These are phyloP conservation scores for Neosilurus hyrtlii DNA, from an alignment of 2,797 vertebrate species.

Conservation along the genomic window DNA sequence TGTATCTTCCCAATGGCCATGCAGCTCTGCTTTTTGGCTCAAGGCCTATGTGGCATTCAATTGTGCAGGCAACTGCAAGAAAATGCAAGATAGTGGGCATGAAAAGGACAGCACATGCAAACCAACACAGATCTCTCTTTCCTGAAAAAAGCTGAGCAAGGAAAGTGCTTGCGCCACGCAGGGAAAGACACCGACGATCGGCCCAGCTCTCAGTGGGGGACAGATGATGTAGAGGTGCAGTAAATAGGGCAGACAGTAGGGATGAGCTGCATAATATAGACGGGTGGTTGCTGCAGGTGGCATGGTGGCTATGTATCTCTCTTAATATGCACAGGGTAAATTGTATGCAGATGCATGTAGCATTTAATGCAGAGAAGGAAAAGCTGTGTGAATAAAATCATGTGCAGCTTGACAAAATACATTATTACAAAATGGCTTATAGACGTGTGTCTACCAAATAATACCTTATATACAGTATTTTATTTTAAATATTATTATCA, in stretches of 20 bases:
- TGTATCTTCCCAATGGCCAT: slow-evolving; percentile 29
- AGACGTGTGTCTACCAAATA: not conserved
- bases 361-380: not conserved
- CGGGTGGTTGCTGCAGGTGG: not conserved
- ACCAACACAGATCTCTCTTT: not conserved
- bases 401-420: not conserved
- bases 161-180: not conserved
- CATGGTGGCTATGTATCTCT: not conserved
- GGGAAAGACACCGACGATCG: slow-evolving; percentile 6
- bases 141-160: not conserved
- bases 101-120: slow-evolving; percentile 9
- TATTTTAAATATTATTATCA: not conserved
- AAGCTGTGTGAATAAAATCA: not conserved
- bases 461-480: not conserved
- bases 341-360: not conserved
- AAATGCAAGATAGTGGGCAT: slow-evolving; percentile 9
- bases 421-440: not conserved
- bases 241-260: slow-evolving; percentile 26
- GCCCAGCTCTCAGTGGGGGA: not conserved
- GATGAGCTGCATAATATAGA: not conserved
- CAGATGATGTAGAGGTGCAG: not conserved
- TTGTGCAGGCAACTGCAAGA: not conserved
- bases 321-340: not conserved
- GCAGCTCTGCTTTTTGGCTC: slow-evolving; percentile 24
- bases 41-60: slow-evolving; percentile 2